Evolutionary conservation across 2,113 vertebrate species (phyloP).

Genomic region (Xenotilapia leptura): DNA sequence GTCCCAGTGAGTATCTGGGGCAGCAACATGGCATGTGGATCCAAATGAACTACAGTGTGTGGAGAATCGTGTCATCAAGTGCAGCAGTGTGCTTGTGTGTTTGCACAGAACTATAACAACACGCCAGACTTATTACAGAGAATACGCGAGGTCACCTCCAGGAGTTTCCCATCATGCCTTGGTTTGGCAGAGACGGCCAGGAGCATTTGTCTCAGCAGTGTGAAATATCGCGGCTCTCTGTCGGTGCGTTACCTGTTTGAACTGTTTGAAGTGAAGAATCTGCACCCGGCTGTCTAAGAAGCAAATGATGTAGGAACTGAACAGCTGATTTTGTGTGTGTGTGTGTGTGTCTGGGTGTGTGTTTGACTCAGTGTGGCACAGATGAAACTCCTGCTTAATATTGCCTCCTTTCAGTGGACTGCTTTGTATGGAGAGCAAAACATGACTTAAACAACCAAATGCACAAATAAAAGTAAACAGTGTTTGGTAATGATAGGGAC

Average conservation of each 20-base stretch:
- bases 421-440: not conserved
- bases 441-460: not conserved
- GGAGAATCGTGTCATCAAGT: not conserved
- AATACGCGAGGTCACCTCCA: not conserved
- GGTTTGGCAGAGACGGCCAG: not conserved
- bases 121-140: not conserved
- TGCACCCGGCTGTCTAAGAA: not conserved
- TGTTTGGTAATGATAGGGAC: not conserved
- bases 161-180: not conserved
- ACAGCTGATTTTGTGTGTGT: not conserved
- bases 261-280: not conserved
- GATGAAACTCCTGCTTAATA: not conserved
- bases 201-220: not conserved
- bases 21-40: not conserved
- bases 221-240: constrained; percentile 28
- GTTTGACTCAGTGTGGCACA: not conserved
- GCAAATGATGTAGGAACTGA: not conserved
- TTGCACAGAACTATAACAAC: not conserved
- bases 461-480: not conserved
- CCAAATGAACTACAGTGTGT: not conserved
- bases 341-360: not conserved
- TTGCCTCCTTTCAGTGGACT: not conserved
- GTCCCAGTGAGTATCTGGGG: not conserved
- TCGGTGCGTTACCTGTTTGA: not conserved
- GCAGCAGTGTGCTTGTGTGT: not conserved